phyloP scores from a whole-genome alignment of 2,888 invertebrate genomes.

The Lapara coniferarum region DNA sequence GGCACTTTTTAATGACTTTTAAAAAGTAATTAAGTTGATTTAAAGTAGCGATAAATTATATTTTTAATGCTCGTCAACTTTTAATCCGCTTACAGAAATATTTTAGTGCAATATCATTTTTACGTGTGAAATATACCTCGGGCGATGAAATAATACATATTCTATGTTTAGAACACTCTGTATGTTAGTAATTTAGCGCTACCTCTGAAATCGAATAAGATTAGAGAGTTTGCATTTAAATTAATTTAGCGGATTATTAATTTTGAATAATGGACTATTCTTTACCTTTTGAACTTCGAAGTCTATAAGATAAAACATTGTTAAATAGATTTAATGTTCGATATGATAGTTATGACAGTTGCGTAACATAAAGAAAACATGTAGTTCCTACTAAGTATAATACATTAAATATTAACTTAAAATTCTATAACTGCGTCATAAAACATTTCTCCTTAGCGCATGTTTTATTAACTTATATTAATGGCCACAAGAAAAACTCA shows the following conservation, averaged over 20 bases:
- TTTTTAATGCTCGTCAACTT: slow-evolving; percentile 26
- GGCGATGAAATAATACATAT: slow-evolving; percentile 6
- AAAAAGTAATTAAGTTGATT: slow-evolving; percentile 30
- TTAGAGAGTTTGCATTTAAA: slow-evolving; percentile 71
- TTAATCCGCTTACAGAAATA: slow-evolving; percentile 18
- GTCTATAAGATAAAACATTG: neutral
- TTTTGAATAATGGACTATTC: slow-evolving; percentile 66
- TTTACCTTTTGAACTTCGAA: neutral
- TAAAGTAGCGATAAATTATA: slow-evolving; percentile 29
- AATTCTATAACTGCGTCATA: too few relatives aligned
- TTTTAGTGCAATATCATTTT: slow-evolving; percentile 16
- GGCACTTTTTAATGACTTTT: slow-evolving; percentile 28
- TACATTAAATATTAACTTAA: too few relatives aligned
- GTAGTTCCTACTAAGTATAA: too few relatives aligned
- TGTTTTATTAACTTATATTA: neutral
- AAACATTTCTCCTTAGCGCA: too few relatives aligned
- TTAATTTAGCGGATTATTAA: slow-evolving; percentile 81
- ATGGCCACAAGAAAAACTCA: neutral
- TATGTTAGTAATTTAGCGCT: slow-evolving; percentile 49
- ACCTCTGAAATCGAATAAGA: slow-evolving; percentile 58
- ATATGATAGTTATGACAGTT: too few relatives aligned
- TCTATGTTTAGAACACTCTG: slow-evolving; percentile 46
- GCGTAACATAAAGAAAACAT: too few relatives aligned
- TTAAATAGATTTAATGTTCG: neutral
- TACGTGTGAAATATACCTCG: slow-evolving; percentile 1